These are phyloP conservation scores for Micromesistius poutassou DNA, from an alignment of 2,797 vertebrate genomes.

Conservation along the genomic window DNA sequence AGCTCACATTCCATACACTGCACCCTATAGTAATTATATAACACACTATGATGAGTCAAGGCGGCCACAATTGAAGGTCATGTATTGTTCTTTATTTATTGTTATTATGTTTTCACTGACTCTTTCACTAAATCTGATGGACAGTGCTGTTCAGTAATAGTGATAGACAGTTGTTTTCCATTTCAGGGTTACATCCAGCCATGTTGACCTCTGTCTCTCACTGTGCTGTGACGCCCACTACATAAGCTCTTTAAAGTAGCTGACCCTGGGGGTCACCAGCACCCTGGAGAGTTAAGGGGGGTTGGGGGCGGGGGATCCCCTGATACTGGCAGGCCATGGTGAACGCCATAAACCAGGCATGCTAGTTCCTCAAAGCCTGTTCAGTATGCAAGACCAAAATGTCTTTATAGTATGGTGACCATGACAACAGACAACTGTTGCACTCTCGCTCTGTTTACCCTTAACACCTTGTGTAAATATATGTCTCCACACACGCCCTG, in stretches of 20 bases:
- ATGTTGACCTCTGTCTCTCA: conserved; percentile 23
- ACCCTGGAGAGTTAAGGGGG: conserved; percentile 5
- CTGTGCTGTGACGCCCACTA: conserved; percentile 23
- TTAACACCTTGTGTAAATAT: background rate
- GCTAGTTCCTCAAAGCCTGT: conserved; percentile 13
- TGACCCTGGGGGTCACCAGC: conserved; percentile 33
- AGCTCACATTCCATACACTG: conserved; percentile 22
- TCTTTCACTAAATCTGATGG: background rate
- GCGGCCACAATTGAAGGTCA: conserved; percentile 29
- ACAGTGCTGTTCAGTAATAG: background rate
- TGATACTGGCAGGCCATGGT: background rate
- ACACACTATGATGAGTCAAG: conserved; percentile 32
- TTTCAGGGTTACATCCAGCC: conserved; percentile 31
- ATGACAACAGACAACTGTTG: background rate
- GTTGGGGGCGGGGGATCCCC: background rate
- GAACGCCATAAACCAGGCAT: conserved; percentile 28
- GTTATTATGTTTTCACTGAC: conserved; percentile 14
- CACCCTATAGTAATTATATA: conserved; percentile 38
- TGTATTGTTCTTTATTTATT: too few species aligned
- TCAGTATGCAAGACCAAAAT: background rate
- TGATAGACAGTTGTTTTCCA: conserved; percentile 16
- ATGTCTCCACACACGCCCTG: background rate
- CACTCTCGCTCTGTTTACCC: background rate
- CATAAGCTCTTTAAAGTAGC: conserved; percentile 54
- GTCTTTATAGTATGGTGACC: background rate